A percentile compares a stretch with the other conserved stretches of the same genome.
Conservation (phyloP, 2,888 invertebrate species). For the Tipula unca region DNA sequence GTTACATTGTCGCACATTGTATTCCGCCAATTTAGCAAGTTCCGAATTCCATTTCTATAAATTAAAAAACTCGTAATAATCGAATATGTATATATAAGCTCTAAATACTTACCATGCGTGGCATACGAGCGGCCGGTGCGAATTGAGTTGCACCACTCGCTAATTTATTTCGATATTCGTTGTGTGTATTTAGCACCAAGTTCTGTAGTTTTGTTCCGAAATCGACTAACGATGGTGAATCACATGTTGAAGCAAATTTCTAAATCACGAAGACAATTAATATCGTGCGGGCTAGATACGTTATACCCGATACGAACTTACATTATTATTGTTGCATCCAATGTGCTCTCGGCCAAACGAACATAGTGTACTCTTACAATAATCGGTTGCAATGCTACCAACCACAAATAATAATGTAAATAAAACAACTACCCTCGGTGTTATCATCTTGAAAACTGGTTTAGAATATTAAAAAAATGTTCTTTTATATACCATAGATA, state of each 20-base stretch:
- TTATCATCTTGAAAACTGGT: not conserved
- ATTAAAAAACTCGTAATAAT: not conserved
- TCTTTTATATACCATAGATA: too few species aligned
- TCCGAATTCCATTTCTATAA: slow-evolving; percentile 21
- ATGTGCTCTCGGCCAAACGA: not conserved
- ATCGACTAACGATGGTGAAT: not conserved
- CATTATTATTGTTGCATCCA: not conserved
- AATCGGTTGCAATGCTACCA: not conserved
- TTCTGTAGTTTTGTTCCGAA: not conserved
- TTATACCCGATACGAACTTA: not conserved
- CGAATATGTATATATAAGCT: not conserved
- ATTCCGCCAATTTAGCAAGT: slow-evolving; percentile 15
- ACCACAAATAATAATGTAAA: not conserved
- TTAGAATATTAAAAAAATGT: not conserved
- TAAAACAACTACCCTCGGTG: not conserved
- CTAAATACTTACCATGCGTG: not conserved
- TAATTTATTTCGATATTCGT: not conserved
- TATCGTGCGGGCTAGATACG: not conserved
- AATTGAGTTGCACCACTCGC: not conserved
- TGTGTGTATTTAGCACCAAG: not conserved
- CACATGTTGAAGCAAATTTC: not conserved
- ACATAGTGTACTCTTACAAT: not conserved
- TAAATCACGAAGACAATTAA: not conserved
- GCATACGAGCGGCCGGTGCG: not conserved
- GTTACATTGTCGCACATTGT: slow-evolving; percentile 21